Evolutionary conservation across 2,888 invertebrate species (phyloP), one percentile per base, ranked within the genome.

Genomic region (Callosobruchus maculatus): DNA sequence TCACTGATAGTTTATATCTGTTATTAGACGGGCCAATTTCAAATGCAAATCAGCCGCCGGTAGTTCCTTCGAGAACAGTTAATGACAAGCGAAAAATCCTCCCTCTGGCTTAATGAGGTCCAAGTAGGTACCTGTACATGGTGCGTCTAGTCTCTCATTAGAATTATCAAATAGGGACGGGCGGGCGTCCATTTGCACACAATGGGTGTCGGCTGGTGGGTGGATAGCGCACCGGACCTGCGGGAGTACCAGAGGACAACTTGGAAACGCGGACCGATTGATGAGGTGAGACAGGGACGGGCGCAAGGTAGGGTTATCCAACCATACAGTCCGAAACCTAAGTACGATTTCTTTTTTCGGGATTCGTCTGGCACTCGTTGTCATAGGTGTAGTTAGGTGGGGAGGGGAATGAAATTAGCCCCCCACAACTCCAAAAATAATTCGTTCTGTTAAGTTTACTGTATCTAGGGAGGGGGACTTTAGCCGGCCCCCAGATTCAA

Each of bases 111-210:
- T 49, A 49, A 49, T 49, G 49, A 49, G 13, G 49, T 49, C 49
- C 49, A 49, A 49, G 49, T 49, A 18, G 49, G 49, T 49, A 49
- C 49, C 49, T 49, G 49, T 49, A 49, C 49, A 49, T 49, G 49
- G 7, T 49, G 49, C 18, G 49, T 13, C 49, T 49, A 1, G 49
- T 13, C 49, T 49, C 49, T 49, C 49, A 49, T 49, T 49, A 49
- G 49, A 49, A 49, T 13, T 49, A 49, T 49, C 49, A 49, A 49
- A 49, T 18, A 49, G 49, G 49, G 49, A 49, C 49, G 49, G 49
- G 49, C 49, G 13, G 49, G 30, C 30, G 9, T 3, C 49, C 49
- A 49, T 85, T 86, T 85, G 84, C 85, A 85, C 84, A 85, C 85
- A 85, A 85, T 86, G 84, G 83, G 82, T 83, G 82, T 75, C 74